Evolutionary conservation across 2,888 invertebrate genomes (phyloP), one percentile per base, ranked within the genome.

Genomic region (Cerastis rubricosa): DNA sequence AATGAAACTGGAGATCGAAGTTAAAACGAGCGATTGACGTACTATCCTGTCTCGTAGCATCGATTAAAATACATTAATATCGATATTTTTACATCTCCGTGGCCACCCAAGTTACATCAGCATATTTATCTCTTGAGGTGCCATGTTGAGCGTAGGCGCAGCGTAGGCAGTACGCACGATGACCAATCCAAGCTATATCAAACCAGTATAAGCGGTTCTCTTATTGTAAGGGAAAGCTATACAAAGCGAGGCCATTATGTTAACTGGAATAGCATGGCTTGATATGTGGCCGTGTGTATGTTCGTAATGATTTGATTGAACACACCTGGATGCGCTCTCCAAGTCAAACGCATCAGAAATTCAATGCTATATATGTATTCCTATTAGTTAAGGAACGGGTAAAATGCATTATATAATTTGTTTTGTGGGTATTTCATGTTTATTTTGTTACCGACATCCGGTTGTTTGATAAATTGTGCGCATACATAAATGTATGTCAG

Each of bases 321-420:
- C 76, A 91, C 94, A 95, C 92, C 94, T 95, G 94, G 94, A 89
- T 88, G 85, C 78, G 85, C 90, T 94, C 92, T 94, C 90, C 93
- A 94, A 95, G 93, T 94, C 93, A 94, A 95, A 95, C 93, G 81
- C 81, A 74, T 80, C 64, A 75, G 78, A 77, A 81, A 89, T 91
- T 88, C 86, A 88, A 86, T 87, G 85, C 47, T 81, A 64, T 73
- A 64, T 73, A 84, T 89, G 91, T 91, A 92, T 91, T 91, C 90
- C 90, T 92, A 93, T 91, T 76, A 79, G 87, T 89, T 89, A 90
- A 89, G 83, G 85, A 90, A 89, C 89, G 88, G 89, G 88, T 88
- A 86, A 86, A 84, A 82, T 78, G 78, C 73, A 74, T 81, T 81
- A 77, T 80, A 81, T 73, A 75, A 74, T 84, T 77, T 82, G 67